Evolutionary conservation across 2,797 vertebrate species (phyloP).

Genomic region (Melanotaenia nigrans): DNA sequence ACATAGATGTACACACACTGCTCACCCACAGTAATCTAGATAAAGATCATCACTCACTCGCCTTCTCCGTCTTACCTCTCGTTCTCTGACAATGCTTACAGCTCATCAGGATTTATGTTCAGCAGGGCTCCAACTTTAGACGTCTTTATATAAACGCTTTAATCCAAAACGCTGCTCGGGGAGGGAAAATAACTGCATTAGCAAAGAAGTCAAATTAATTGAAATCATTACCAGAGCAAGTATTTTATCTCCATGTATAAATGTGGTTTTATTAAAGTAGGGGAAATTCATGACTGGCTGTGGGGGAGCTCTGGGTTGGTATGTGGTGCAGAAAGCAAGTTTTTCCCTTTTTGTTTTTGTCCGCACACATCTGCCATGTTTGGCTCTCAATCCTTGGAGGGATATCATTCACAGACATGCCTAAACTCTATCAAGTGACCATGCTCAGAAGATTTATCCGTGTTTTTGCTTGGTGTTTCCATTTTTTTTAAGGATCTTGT

Average conservation of each 20-base stretch:
- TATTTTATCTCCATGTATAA: constrained; percentile 19
- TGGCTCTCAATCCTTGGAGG: constrained; percentile 26
- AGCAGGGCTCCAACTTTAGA: constrained; percentile 45
- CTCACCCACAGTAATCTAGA: constrained; percentile 66
- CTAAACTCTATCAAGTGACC: constrained; percentile 49
- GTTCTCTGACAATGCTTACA: constrained; percentile 63
- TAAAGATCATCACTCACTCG: constrained; percentile 72
- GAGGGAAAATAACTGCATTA: constrained; percentile 28
- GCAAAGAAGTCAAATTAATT: constrained; percentile 41
- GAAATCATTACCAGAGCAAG: constrained; percentile 28
- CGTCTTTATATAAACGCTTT: constrained; percentile 61
- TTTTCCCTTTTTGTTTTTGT: constrained; percentile 21
- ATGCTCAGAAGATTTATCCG: constrained; percentile 21
- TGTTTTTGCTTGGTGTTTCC: constrained; percentile 14
- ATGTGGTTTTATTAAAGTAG: constrained; percentile 22
- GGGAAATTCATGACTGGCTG: constrained; percentile 4
- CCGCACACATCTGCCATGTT: constrained; percentile 40
- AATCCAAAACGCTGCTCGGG: constrained; percentile 31
- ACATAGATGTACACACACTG: constrained; percentile 7
- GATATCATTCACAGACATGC: constrained; percentile 40
- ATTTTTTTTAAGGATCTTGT: constrained; percentile 25
- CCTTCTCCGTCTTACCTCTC: constrained; percentile 56
- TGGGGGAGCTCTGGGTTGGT: neutral
- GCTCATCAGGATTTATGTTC: constrained; percentile 62
- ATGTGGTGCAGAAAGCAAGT: constrained; percentile 4